These are phyloP conservation scores for Agriopis marginaria DNA, from an alignment of 2,888 invertebrate genomes.

Conservation along the genomic window DNA sequence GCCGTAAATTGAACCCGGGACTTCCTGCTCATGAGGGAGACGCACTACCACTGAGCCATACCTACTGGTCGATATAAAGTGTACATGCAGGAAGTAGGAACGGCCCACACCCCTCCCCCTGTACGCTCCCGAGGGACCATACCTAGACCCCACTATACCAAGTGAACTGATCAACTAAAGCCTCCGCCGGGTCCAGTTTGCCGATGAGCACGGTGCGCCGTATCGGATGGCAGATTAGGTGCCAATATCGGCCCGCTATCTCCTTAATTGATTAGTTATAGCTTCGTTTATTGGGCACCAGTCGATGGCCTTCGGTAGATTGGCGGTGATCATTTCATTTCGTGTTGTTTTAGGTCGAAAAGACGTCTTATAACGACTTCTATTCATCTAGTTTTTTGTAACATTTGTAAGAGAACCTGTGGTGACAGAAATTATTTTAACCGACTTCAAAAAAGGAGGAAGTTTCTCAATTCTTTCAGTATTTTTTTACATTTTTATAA, in stretches of 20 bases:
- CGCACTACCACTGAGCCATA: too few species aligned
- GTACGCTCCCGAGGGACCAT: too few species aligned
- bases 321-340: constrained; percentile 4
- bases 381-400: not conserved
- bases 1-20: too few species aligned
- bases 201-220: constrained; percentile 1
- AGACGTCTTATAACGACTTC: not conserved
- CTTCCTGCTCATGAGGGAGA: too few species aligned
- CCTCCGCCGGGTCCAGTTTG: not conserved
- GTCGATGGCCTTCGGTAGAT: constrained; percentile 11
- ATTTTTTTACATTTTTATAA: too few species aligned
- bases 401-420: too few species aligned
- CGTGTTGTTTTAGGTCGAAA: constrained; percentile 1
- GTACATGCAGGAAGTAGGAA: not conserved
- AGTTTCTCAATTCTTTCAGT: too few species aligned
- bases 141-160: not conserved
- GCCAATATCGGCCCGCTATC: constrained; percentile 9
- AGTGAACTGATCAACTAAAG: not conserved
- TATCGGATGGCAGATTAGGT: constrained; percentile 16
- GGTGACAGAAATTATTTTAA: too few species aligned
- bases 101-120: too few species aligned
- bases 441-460: too few species aligned
- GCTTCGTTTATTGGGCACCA: constrained; percentile 14
- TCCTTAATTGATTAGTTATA: constrained; percentile 19
- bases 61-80: too few species aligned